Base-by-base conservation (phyloP, 2,113 vertebrate genomes). In the Centrocercus urophasianus region DNA sequence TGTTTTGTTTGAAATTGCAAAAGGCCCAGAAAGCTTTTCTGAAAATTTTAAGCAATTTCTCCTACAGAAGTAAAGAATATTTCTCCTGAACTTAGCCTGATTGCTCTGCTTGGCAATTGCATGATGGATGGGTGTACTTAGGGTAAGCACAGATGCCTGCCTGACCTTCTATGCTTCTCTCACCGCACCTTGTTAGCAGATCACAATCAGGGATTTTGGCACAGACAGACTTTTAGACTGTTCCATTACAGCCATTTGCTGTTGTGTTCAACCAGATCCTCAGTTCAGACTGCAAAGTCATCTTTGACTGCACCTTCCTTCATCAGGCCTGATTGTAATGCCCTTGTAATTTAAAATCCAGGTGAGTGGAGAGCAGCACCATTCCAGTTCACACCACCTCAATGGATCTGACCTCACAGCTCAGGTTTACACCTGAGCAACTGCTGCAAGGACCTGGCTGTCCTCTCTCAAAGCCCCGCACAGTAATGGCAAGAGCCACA, bases 1-100 rank as follows among this genome's bases (percentile, higher is more conserved):
- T 52, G 20, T 66, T 92, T 80, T 89, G 56, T 66, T 83, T 80
- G 38, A 75, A 90, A 93, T 3, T 27, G 4, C 47, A 93, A 89
- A 52, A 64, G 43, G 28, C 54, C 71, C 30, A 75, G 13, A 21
- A 83, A 78, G 10, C 36, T 89, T 81, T 81, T 71, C 10, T 8
- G 38, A 56, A 71, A 25, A 32, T 67, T 57, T 85, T 18, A 32
- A 80, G 21, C 40, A 19, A 36, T 32, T 67, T 92, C 71, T 70
- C 38, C 72, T 77, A 25, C 32, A 24, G n/a, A 57, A 79, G 5
- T 54, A 73, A 83, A 54, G 30, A 54, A 28, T 14, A 12, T 63
- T 85, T 63, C 28, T 90, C 54, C 76, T 78, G 25, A 34, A 75
- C 21, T 74, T 6, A 63, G 2, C 22, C 36, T 82, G 7, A n/a